phyloP scores from a whole-genome alignment of 2,888 invertebrate species.

The Xestoiulus laeticollis region DNA sequence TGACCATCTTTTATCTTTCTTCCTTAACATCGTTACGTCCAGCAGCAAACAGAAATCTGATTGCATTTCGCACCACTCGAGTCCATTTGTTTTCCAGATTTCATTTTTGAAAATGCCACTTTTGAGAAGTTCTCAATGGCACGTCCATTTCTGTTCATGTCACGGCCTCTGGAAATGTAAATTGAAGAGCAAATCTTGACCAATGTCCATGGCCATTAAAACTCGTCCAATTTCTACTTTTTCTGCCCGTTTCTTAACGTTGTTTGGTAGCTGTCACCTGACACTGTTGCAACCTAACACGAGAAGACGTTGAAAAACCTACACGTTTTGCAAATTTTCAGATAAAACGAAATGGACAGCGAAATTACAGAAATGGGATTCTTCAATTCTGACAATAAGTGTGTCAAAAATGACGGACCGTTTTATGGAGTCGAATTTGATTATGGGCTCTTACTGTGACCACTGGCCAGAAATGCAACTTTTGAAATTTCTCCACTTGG shows the following conservation, averaged over 20 bases:
- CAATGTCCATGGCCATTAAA: neutral
- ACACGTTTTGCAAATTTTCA: neutral
- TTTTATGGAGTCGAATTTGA: neutral
- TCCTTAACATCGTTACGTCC: neutral
- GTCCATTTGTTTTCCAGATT: neutral
- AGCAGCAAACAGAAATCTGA: conserved; percentile 16
- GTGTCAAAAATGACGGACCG: neutral
- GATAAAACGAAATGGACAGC: conserved; percentile 17
- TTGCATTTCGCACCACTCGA: neutral
- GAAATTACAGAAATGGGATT: conserved; percentile 26
- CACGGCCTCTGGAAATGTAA: neutral
- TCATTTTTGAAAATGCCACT: conserved; percentile 18
- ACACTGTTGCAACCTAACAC: conserved; percentile 17
- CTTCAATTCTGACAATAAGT: neutral
- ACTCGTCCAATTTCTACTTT: conserved; percentile 5
- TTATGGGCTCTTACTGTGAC: neutral
- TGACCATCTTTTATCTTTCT: conserved; percentile 18
- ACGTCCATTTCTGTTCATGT: conserved; percentile 18
- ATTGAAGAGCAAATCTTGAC: conserved; percentile 8
- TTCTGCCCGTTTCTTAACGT: neutral
- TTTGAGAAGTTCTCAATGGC: conserved; percentile 18
- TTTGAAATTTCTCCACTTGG: neutral
- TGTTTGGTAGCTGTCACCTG: neutral
- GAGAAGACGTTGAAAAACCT: conserved; percentile 4
- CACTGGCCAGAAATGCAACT: neutral